Base-by-base conservation (phyloP, 92 coral and sea anemone genomes). In the Epizoanthus stellaris region DNA sequence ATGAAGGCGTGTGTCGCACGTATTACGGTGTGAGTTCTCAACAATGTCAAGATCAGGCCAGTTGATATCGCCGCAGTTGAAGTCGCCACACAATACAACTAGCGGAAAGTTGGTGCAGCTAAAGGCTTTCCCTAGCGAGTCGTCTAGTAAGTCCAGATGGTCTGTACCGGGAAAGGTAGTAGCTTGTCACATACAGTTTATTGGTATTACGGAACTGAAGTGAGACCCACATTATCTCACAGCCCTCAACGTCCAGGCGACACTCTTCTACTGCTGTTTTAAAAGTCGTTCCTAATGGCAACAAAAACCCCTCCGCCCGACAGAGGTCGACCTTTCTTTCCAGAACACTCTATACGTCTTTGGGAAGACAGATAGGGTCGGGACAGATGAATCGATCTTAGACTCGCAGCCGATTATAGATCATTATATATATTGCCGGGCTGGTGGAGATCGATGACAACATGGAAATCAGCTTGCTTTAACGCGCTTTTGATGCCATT, bases 281-380 rank as follows among this genome's bases (percentile, higher is more conserved):
- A n/a, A 11, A 86, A 76, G 80, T 73, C 81, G 54, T 75, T 76
- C 36, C 61, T 40, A 40, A 70, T 57, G 45, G 81, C 67, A 70
- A 68, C 61, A 45, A 82, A 82, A 40, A 82, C 63, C 56, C 86
- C 86, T 52, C 86, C 86, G 38, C 86, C 82, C 19, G 85, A 68
- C 20, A 82, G 61, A 17, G 87, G 3, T 30, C 89, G 80, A 56
- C 77, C 86, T 52, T 77, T 86, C 86, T 52, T 77, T 86, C n/a
- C 89, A 36, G 59, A 79, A 75, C 5, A 86, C 53, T 68, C 75
- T 1, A 63, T 85, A 85, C 6, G 38, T 60, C 9, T 60, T 85
- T 56, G 84, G 88, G 67, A 85, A 85, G 57, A 85, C 65, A 16
- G 88, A 85, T 47, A 81, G 53, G 9, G 87, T 77, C 5, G 87